phyloP scores from a whole-genome alignment of 2,888 invertebrate species.

The Drosophila anceps region DNA sequence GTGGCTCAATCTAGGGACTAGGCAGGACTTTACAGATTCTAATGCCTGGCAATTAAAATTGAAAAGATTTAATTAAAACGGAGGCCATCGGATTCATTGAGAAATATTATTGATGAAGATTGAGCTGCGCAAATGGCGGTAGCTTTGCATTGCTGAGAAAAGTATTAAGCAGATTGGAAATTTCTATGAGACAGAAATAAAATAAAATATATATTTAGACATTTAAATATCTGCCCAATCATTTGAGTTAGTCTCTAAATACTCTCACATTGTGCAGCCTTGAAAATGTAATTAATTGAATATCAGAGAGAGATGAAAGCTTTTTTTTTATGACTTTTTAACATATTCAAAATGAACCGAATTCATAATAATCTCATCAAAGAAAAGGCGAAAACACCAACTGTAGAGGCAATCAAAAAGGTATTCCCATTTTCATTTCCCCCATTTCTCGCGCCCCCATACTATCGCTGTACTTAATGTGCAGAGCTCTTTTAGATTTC shows the following conservation, averaged over 20 bases:
- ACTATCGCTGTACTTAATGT: slow-evolving; percentile 4
- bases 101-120: slow-evolving; percentile 51
- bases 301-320: background rate
- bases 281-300: background rate
- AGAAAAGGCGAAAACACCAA: slow-evolving; percentile 31
- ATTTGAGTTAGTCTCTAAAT: background rate
- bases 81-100: slow-evolving; percentile 39
- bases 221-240: background rate
- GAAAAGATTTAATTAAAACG: slow-evolving; percentile 66
- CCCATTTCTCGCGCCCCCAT: background rate
- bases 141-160: too few species aligned
- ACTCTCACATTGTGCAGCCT: background rate
- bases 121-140: too few species aligned
- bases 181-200: background rate
- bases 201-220: background rate
- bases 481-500: slow-evolving; percentile 5
- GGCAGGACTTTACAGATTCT: slow-evolving; percentile 43
- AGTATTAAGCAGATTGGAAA: background rate
- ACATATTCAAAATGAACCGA: slow-evolving; percentile 10
- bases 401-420: slow-evolving; percentile 29
- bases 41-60: slow-evolving; percentile 66
- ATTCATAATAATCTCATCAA: slow-evolving; percentile 42
- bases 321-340: slow-evolving; percentile 4
- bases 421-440: slow-evolving; percentile 18
- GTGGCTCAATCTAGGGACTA: slow-evolving; percentile 20